phyloP scores from a whole-genome alignment of 2,113 vertebrate species.

The Crotalus viridis region DNA sequence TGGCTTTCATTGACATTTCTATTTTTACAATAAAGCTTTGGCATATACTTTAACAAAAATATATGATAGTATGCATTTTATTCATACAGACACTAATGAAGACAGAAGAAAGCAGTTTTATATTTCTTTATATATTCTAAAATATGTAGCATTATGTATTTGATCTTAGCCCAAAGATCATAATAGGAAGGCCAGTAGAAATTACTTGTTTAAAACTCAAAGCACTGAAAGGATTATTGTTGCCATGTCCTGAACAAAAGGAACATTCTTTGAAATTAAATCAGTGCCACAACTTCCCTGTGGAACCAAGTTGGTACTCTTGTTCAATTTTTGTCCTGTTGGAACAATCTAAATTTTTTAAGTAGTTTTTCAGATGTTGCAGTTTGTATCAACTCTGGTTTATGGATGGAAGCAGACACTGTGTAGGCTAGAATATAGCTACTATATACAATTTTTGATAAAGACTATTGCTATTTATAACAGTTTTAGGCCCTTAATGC shows the following conservation, averaged over 20 bases:
- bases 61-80: not conserved
- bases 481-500: not conserved
- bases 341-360: not conserved
- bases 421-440: not conserved
- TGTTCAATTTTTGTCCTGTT: not conserved
- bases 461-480: not conserved
- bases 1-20: not conserved
- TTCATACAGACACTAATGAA: not conserved
- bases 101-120: not conserved
- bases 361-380: not conserved
- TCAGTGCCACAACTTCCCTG: not conserved
- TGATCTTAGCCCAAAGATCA: not conserved
- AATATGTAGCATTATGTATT: not conserved
- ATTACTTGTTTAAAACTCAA: not conserved
- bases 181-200: not conserved
- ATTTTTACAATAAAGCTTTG: conserved; percentile 12
- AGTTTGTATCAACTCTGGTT: not conserved
- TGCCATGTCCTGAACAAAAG: not conserved
- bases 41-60: not conserved
- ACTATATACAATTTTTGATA: not conserved
- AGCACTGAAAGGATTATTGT: not conserved
- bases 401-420: not conserved
- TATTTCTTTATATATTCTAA: not conserved
- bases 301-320: not conserved
- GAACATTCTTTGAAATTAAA: not conserved